Evolutionary conservation across 2,113 vertebrate genomes (phyloP).

Genomic region (Lepisosteus oculatus): DNA sequence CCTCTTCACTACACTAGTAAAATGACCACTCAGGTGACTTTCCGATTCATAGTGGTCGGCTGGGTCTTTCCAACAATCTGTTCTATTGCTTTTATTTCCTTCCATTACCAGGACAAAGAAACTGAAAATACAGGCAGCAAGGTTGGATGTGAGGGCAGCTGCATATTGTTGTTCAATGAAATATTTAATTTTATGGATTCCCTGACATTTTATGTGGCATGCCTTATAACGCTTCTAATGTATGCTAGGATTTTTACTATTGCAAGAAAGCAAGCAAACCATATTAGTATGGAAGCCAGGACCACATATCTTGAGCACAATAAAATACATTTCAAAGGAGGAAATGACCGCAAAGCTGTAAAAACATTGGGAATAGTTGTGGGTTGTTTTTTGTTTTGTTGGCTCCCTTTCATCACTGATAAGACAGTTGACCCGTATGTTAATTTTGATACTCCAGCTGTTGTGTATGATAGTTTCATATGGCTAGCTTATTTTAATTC

Average conservation of each 20-base stretch:
- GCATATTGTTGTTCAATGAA: conserved; percentile 4
- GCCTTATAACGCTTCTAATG: not conserved
- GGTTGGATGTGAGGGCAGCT: conserved; percentile 1
- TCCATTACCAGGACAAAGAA: not conserved
- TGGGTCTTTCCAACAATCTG: conserved; percentile 3
- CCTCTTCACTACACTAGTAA: not conserved
- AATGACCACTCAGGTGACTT: not conserved
- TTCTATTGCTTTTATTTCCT: not conserved
- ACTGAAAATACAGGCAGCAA: not conserved
- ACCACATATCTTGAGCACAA: not conserved
- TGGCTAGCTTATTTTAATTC: conserved; percentile 23
- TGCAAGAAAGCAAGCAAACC: conserved; percentile 4
- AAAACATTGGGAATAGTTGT: conserved; percentile 20
- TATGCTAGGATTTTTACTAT: conserved; percentile 11
- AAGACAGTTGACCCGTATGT: conserved; percentile 11
- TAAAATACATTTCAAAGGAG: not conserved
- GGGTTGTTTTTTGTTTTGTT: conserved; percentile 7
- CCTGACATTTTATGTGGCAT: not conserved
- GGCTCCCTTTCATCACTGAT: conserved; percentile 10
- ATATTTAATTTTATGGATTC: not conserved
- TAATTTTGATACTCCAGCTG: not conserved
- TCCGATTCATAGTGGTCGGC: not conserved
- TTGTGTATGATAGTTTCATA: conserved; percentile 3
- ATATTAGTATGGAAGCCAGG: not conserved
- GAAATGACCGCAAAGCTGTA: not conserved